Base-by-base conservation (phyloP, 1,140 invertebrate species). In the Drosophila neocordata region DNA sequence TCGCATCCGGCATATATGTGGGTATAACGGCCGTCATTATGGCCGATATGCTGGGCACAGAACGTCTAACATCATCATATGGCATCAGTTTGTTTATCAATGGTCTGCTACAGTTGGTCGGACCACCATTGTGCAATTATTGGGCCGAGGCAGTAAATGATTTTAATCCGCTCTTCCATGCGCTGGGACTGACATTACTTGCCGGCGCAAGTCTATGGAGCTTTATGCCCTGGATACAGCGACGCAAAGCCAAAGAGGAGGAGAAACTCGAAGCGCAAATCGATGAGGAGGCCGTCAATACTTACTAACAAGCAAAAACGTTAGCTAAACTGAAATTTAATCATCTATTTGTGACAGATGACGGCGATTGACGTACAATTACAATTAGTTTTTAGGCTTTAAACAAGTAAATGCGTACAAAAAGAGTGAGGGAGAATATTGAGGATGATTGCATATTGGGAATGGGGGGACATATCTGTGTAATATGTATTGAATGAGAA, bases 41-140 rank as follows among this genome's bases (percentile, higher is more conserved):
- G 95, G 96, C 96, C 0, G 96, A 97, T 90, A 95, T 96, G 94
- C 87, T 97, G 1, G 96, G 96, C 0, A 94, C 95, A 1, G 96
- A 97, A 73, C 93, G 95, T n/a, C 87, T 97, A 2, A 96, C 96
- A 59, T 96, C 96, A 0, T 96, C 96, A 0, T 97, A 97, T 77
- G 96, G 96, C 4, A 96, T 97, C 24, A 96, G 96, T 65, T 92
- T 97, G 4, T 97, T 97, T 78, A 94, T 97, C 5, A 97, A 97
- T 84, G 96, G 96, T 1, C 93, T 97, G 35, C 90, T 97, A 15
- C 96, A 97, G 85, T 85, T 97, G 15, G 91, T 96, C 4, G 96
- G 96, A 0, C 96, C 96, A 0, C 96, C 96, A 0, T 92, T 97
- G 31, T 96, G 96, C 82, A 96, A 96, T 1, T 58, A 94, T 1